Conservation (phyloP, 2,888 invertebrate species). For the Uropetala carovei region DNA sequence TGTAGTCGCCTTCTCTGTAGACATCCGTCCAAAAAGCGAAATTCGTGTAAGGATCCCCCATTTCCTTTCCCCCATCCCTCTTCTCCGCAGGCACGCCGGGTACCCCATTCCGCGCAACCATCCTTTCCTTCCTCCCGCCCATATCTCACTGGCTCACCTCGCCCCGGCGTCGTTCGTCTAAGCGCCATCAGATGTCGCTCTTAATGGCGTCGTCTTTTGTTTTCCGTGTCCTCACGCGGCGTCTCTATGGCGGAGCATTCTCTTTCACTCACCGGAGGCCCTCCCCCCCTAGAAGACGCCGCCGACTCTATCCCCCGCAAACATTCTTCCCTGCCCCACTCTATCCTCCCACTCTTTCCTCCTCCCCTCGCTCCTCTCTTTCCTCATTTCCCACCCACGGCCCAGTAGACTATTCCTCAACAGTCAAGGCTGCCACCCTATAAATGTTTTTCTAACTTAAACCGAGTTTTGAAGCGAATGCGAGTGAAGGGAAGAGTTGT, state of each 20-base stretch:
- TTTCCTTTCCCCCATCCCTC: not conserved
- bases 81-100: no score
- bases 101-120: not conserved
- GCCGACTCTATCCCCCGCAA: slow-evolving; percentile 17
- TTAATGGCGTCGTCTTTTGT: slow-evolving; percentile 29
- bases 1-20: not conserved
- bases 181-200: slow-evolving; percentile 24
- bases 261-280: not conserved
- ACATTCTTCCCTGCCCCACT: not conserved
- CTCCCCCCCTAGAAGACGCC: slow-evolving; percentile 9
- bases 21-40: slow-evolving; percentile 10
- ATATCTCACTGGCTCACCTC: slow-evolving; percentile 18
- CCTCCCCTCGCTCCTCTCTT: not conserved
- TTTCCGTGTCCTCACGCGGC: slow-evolving; percentile 21
- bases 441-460: no score
- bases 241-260: slow-evolving; percentile 25
- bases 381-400: slow-evolving; percentile 33
- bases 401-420: not conserved
- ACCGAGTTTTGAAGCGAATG: no score
- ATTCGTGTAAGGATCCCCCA: slow-evolving; percentile 19
- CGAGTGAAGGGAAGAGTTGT: no score
- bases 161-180: not conserved
- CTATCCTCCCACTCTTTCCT: not conserved
- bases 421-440: not conserved
- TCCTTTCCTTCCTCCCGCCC: not conserved